phyloP scores from a whole-genome alignment of 2,113 vertebrate genomes.

The Nymphicus hollandicus region DNA sequence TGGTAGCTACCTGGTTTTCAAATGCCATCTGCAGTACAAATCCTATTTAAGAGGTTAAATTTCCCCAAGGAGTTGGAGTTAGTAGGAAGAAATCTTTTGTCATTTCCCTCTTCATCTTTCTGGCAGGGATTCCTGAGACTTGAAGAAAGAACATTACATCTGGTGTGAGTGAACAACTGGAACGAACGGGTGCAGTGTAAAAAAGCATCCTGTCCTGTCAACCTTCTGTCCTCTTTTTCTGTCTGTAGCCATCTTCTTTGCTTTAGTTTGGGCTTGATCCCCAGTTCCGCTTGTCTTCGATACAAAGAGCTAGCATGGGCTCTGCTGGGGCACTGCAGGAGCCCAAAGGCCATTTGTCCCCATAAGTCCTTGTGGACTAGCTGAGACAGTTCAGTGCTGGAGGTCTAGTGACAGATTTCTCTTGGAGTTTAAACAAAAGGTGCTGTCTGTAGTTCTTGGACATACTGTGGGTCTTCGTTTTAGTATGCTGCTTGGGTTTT shows the following conservation, averaged over 20 bases:
- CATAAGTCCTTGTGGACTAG: neutral
- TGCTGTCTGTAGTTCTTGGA: neutral
- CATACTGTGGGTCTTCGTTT: neutral
- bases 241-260: neutral
- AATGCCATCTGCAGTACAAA: neutral
- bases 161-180: neutral
- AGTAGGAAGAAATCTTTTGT: neutral
- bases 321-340: neutral
- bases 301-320: neutral
- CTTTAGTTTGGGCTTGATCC: neutral
- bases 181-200: neutral
- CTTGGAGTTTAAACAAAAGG: neutral
- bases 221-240: neutral
- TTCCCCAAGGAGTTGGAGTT: neutral
- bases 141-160: neutral
- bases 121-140: neutral
- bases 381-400: neutral
- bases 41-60: neutral
- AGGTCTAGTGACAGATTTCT: neutral
- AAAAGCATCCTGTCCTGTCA: neutral
- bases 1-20: neutral
- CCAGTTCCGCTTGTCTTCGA: neutral
- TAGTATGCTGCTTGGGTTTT: rapidly evolving
- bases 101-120: neutral
- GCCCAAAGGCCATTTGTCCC: neutral